phyloP scores from a whole-genome alignment of 2,113 vertebrate species.

The Thymallus thymallus region DNA sequence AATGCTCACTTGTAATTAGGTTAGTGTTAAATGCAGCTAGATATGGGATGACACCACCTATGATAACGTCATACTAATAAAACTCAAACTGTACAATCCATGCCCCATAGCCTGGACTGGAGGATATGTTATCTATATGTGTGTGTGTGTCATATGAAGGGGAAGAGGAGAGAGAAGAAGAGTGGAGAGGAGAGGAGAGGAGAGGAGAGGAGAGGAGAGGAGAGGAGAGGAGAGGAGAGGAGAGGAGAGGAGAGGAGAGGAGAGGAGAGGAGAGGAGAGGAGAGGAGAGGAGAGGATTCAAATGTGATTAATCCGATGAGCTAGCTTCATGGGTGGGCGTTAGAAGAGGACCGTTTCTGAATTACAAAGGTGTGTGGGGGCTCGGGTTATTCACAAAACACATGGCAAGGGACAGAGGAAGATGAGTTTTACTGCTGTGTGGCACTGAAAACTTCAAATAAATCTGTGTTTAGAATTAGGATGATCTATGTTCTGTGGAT shows the following conservation, averaged over 20 bases:
- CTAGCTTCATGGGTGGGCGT: not conserved
- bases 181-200: not conserved
- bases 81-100: conserved; percentile 58
- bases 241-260: not conserved
- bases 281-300: not conserved
- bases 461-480: conserved; percentile 10
- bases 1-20: conserved; percentile 46
- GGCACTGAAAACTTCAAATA: too few species aligned
- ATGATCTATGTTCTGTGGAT: conserved; percentile 10
- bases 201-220: not conserved
- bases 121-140: conserved; percentile 16
- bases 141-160: not conserved
- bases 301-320: not conserved
- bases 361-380: not conserved
- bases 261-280: not conserved
- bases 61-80: conserved; percentile 59
- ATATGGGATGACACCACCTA: conserved; percentile 64
- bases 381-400: not conserved
- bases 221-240: not conserved
- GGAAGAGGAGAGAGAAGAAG: not conserved
- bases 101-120: conserved; percentile 48
- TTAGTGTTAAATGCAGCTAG: conserved; percentile 47
- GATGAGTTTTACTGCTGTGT: too few species aligned
- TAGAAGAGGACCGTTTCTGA: not conserved
- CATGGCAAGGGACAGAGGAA: not conserved